Conservation (phyloP, 2,888 invertebrate species). For the Teleogryllus oceanicus region DNA sequence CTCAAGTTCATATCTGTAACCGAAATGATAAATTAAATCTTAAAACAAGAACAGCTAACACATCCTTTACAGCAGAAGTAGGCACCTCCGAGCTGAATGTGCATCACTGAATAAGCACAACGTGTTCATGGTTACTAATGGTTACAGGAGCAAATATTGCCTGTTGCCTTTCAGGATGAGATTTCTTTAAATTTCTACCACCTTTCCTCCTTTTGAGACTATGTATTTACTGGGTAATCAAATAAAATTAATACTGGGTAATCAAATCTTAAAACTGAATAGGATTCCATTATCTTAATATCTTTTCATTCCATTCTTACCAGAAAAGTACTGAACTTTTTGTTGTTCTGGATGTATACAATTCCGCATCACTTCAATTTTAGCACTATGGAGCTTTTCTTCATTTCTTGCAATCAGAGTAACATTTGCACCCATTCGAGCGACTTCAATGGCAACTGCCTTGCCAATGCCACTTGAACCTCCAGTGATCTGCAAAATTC, state of each 20-base stretch:
- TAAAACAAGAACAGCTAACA: too few species aligned
- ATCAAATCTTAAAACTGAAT: background rate
- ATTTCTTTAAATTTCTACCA: too few species aligned
- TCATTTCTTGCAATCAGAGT: constrained; percentile 84
- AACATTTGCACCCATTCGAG: constrained; percentile 78
- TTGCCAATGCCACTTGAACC: constrained; percentile 96
- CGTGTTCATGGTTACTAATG: too few species aligned
- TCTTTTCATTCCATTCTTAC: constrained; percentile 38
- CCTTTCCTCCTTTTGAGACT: background rate
- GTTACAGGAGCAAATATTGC: too few species aligned
- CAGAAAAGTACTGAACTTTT: constrained; percentile 59
- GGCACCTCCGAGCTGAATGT: too few species aligned
- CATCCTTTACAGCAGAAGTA: too few species aligned
- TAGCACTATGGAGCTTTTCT: constrained; percentile 62
- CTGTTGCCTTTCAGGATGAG: too few species aligned
- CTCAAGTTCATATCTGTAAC: too few species aligned
- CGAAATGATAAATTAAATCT: too few species aligned
- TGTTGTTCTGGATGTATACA: constrained; percentile 52
- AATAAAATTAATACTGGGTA: too few species aligned
- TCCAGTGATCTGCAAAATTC: constrained; percentile 67
- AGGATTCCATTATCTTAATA: background rate
- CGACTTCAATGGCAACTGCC: constrained; percentile 73
- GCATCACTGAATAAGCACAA: too few species aligned
- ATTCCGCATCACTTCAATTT: constrained; percentile 56
- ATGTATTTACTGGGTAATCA: background rate